phyloP scores from a whole-genome alignment of 2,888 invertebrate species.

The Drosophila mimetica region DNA sequence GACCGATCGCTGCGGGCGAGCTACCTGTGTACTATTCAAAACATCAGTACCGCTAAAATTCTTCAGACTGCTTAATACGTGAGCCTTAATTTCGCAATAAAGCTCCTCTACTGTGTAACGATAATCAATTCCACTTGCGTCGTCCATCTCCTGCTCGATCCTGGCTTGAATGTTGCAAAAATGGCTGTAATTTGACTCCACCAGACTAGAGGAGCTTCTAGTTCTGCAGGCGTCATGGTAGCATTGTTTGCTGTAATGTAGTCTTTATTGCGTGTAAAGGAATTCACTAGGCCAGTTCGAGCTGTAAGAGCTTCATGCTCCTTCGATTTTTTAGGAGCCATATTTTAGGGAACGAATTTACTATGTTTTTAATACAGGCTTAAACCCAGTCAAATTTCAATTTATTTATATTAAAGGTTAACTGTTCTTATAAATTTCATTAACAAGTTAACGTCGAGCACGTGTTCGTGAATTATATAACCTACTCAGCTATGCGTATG shows the following conservation, averaged over 20 bases:
- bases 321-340: conserved; percentile 2
- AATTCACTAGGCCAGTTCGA: not conserved
- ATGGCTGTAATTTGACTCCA: conserved; percentile 16
- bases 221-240: no score
- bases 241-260: not conserved
- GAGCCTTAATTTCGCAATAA: conserved; percentile 8
- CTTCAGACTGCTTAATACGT: conserved; percentile 1
- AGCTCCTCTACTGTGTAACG: not conserved
- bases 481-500: no score
- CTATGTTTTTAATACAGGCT: not conserved
- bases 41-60: no score
- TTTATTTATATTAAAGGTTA: not conserved
- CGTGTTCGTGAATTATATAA: no score
- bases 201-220: conserved; percentile 12
- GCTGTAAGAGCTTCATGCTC: not conserved
- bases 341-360: not conserved
- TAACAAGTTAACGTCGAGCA: not conserved
- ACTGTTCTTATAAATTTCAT: not conserved
- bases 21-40: no score
- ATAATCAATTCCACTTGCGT: conserved; percentile 7
- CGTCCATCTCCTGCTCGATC: conserved; percentile 8
- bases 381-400: not conserved
- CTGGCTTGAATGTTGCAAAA: conserved; percentile 5
- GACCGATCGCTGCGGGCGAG: no score
- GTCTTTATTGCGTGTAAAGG: not conserved